Base-by-base conservation (phyloP, 2,888 invertebrate genomes). In the Lasioglossum calceatum region DNA sequence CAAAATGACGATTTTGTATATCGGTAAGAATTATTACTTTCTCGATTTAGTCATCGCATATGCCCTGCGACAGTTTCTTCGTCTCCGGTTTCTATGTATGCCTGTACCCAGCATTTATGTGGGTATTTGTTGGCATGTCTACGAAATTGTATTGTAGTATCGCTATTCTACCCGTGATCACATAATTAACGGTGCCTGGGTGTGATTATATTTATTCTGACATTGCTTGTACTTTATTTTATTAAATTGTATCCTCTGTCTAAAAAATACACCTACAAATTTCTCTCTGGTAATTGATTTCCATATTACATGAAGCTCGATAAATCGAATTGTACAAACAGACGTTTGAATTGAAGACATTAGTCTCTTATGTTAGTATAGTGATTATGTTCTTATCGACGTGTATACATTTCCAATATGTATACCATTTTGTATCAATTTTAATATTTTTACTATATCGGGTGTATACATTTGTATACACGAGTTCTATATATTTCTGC, bases 31-130 rank as follows among this genome's bases (percentile, higher is more conserved):
- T 78, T 64, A 64, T 58, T 77, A 72, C 77, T 76, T 86, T 81
- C 47, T 36, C 71, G 44, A 36, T 44, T 74, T 61, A 71, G 32
- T 84, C n/a, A 27, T 42, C 44, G 32, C n/a, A 44, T 54, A 54
- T 44, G 27, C 2, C 14, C 47, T 32, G 58, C 23, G 19, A 58
- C 19, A 8, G 12, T 23, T 27, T 64, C 44, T 36, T 72, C 12
- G 16, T 50, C 75, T 61, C 74, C 12, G 23, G 8, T 76, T 39
- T 74, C n/a, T 50, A 61, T 32, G 47, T 71, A 61, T 75, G 88
- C 85, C 91, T 91, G 90, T 90, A 91, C 84, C 91, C 91, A 91
- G 91, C 87, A 83, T 88, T 80, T 83, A 47, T 39, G 47, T 67
- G 76, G 82, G 75, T 36, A 79, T 71, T 42, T n/a, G 42, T 39